Evolutionary conservation across 2,113 vertebrate species (phyloP).

Genomic region (Pomatorhinus ruficollis): DNA sequence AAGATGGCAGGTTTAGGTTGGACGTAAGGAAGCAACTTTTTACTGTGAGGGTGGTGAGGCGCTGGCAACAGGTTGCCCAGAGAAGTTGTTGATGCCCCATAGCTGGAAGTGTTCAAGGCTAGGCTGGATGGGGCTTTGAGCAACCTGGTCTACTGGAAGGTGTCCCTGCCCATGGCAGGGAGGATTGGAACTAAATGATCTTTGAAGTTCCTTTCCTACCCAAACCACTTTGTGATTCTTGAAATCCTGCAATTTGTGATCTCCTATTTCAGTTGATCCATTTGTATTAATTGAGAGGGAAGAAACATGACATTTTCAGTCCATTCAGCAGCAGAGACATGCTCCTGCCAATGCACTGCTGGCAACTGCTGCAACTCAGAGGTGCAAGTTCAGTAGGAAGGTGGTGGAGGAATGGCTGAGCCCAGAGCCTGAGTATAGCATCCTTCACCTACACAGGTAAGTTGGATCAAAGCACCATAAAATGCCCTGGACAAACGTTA

Average conservation of each 20-base stretch:
- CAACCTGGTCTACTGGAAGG: neutral
- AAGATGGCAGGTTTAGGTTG: neutral
- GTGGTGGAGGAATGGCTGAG: neutral
- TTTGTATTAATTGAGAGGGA: neutral
- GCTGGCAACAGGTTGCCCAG: neutral
- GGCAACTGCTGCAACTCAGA: neutral
- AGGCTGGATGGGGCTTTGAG: neutral
- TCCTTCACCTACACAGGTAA: neutral
- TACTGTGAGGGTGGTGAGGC: neutral
- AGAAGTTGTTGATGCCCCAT: neutral
- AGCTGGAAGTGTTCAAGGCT: neutral
- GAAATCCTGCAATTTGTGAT: neutral
- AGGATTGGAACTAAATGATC: neutral
- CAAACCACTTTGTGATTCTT: neutral
- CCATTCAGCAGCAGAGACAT: neutral
- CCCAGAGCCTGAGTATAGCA: neutral
- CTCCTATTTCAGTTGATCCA: neutral
- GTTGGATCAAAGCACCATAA: neutral
- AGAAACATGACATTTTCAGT: neutral
- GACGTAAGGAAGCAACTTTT: neutral
- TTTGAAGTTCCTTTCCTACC: neutral
- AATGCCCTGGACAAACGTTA: neutral
- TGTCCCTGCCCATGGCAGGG: neutral
- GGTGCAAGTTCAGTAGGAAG: neutral
- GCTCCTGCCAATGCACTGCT: accelerated